A percentile compares a stretch with the other conserved stretches of the same genome.
Evolutionary conservation across 1,140 invertebrate species (phyloP).

Genomic region (Aethina tumida): DNA sequence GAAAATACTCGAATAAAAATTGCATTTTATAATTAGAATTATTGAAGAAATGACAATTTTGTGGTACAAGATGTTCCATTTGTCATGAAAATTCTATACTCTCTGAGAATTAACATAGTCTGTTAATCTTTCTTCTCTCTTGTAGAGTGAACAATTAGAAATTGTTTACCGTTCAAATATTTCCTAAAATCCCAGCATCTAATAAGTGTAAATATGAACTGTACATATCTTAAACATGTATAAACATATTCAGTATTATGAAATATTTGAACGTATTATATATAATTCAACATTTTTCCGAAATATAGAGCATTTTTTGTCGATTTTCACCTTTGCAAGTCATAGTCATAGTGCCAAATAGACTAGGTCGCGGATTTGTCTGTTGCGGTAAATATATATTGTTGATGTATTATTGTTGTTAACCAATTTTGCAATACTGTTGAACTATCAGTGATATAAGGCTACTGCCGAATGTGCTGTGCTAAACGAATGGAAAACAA

Average conservation of each 20-base stretch:
- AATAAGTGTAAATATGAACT: too few relatives aligned
- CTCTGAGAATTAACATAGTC: too few relatives aligned
- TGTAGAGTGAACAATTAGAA: too few relatives aligned
- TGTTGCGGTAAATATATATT: conserved; percentile 6
- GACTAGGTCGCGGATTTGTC: conserved; percentile 3
- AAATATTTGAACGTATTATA: conserved; percentile 4
- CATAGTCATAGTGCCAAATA: conserved; percentile 3
- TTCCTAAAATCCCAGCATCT: too few relatives aligned
- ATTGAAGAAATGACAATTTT: too few relatives aligned
- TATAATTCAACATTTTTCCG: background rate
- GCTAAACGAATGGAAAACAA: conserved; percentile 14
- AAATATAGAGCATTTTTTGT: conserved; percentile 4
- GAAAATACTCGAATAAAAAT: conserved; percentile 5
- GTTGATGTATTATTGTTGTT: conserved; percentile 3
- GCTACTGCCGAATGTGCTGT: conserved; percentile 25
- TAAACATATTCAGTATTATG: too few relatives aligned
- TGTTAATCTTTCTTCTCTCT: too few relatives aligned
- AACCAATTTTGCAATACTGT: conserved; percentile 5
- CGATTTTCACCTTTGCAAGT: background rate
- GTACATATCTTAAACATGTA: too few relatives aligned
- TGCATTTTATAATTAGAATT: conserved; percentile 3
- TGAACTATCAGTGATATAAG: conserved; percentile 20
- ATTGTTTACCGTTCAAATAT: too few relatives aligned
- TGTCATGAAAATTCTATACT: too few relatives aligned
- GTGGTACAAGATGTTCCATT: too few relatives aligned